These are phyloP conservation scores for Glomeris marginata DNA, from an alignment of 2,888 invertebrate genomes.

Conservation along the genomic window DNA sequence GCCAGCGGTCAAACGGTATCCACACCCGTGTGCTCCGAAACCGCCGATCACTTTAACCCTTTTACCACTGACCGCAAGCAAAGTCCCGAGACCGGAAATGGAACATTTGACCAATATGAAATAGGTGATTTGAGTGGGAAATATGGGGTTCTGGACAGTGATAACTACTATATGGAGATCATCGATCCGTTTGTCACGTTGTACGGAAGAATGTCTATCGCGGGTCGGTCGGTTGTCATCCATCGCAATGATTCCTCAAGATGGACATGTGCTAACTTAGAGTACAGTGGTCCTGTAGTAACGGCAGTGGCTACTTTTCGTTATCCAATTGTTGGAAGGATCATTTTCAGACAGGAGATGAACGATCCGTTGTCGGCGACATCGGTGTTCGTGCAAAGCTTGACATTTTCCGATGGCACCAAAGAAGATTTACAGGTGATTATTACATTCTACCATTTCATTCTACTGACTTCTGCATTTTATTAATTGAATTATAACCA, in stretches of 20 bases:
- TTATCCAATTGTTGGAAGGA: constrained; percentile 73
- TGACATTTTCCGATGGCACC: constrained; percentile 76
- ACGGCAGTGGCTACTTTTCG: constrained; percentile 67
- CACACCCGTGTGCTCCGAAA: constrained; percentile 45
- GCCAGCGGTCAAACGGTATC: constrained; percentile 34
- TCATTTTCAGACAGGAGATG: constrained; percentile 57
- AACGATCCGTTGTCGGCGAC: constrained; percentile 74
- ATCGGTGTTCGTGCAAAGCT: constrained; percentile 60
- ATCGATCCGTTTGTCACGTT: constrained; percentile 69
- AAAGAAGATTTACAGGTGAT: constrained; percentile 47
- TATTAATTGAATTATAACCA: too few species aligned
- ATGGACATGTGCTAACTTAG: constrained; percentile 35
- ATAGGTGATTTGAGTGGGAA: constrained; percentile 76
- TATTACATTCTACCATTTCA: background rate
- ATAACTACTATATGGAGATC: constrained; percentile 15
- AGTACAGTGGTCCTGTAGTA: constrained; percentile 39
- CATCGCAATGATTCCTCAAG: constrained; percentile 37
- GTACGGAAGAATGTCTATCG: constrained; percentile 58
- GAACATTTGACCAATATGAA: constrained; percentile 78
- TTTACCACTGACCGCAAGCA: constrained; percentile 34
- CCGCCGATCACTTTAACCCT: constrained; percentile 65
- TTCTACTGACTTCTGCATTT: too few species aligned
- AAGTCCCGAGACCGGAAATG: constrained; percentile 34
- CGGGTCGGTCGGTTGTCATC: constrained; percentile 63
- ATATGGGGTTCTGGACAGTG: constrained; percentile 28